Evolutionary conservation across 2,797 vertebrate species (phyloP).

Genomic region (Lagorchestes hirsutus): DNA sequence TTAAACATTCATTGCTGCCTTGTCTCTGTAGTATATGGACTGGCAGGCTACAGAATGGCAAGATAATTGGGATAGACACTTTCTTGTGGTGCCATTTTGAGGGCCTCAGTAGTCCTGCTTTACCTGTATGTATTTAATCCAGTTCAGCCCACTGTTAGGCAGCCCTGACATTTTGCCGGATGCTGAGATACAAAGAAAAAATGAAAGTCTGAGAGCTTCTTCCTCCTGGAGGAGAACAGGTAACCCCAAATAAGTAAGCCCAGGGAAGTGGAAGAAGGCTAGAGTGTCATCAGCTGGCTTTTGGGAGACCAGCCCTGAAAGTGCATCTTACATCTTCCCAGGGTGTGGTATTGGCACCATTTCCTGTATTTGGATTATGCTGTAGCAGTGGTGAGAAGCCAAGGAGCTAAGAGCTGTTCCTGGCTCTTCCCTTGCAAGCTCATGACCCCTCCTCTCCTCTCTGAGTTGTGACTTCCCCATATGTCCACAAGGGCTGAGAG

Average conservation of each 20-base stretch:
- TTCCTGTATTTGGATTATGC: background rate
- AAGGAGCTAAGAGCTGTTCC: background rate
- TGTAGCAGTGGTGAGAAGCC: background rate
- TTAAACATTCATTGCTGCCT: background rate
- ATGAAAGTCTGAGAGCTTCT: background rate
- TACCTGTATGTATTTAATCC: background rate
- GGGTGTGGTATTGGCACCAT: too few relatives aligned
- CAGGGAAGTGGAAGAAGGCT: too few relatives aligned
- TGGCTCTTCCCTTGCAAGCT: too few relatives aligned
- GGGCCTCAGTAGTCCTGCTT: too few relatives aligned
- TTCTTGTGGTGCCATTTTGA: background rate
- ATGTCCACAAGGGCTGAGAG: too few relatives aligned
- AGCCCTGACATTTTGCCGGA: background rate
- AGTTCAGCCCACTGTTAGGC: background rate
- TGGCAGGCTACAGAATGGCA: background rate
- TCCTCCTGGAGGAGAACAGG: too few relatives aligned
- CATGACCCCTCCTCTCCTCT: background rate
- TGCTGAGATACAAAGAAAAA: background rate
- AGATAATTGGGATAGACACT: background rate
- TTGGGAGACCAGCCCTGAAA: background rate
- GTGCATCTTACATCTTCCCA: background rate
- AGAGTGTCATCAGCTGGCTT: background rate
- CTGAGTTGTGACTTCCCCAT: background rate
- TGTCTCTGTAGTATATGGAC: too few relatives aligned
- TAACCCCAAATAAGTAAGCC: too few relatives aligned